These are phyloP conservation scores for Parazoanthus darwini DNA, from an alignment of 92 coral and sea anemone species.

Conservation along the genomic window DNA sequence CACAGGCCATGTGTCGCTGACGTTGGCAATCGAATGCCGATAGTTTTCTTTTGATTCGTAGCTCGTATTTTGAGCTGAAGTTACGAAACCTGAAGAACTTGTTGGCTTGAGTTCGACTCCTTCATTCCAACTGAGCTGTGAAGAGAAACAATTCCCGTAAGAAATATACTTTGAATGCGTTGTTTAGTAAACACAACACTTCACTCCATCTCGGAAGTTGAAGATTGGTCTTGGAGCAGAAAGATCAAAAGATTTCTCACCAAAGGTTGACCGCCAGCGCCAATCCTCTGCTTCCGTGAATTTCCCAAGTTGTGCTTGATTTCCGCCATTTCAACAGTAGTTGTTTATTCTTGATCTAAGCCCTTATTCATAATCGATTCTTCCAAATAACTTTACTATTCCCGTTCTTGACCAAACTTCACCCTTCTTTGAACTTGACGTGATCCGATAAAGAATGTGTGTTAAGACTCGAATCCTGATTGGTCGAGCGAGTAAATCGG, in stretches of 20 bases:
- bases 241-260: slow-evolving; percentile 46
- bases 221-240: too few relatives aligned
- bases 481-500: slow-evolving; percentile 14
- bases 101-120: slow-evolving; percentile 74
- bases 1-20: slow-evolving; percentile 46
- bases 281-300: slow-evolving; percentile 75
- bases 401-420: slow-evolving; percentile 22
- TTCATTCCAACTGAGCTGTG: slow-evolving; percentile 82
- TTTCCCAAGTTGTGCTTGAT: slow-evolving; percentile 62
- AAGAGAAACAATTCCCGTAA: slow-evolving; percentile 29
- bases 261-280: slow-evolving; percentile 85
- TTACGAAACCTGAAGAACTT: slow-evolving; percentile 65
- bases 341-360: slow-evolving; percentile 35
- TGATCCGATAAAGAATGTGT: slow-evolving; percentile 24
- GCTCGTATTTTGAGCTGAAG: slow-evolving; percentile 80
- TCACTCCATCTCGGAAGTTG: background rate
- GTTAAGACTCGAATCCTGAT: slow-evolving; percentile 17
- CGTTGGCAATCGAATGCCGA: slow-evolving; percentile 71
- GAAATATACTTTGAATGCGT: background rate
- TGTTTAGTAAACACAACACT: slow-evolving; percentile 32
- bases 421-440: slow-evolving; percentile 40
- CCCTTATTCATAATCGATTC: slow-evolving; percentile 17
- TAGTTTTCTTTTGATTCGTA: slow-evolving; percentile 33
- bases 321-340: slow-evolving; percentile 62
- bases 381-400: slow-evolving; percentile 20